Base-by-base conservation (phyloP, 2,113 vertebrate genomes). In the Thamnophis sirtalis region DNA sequence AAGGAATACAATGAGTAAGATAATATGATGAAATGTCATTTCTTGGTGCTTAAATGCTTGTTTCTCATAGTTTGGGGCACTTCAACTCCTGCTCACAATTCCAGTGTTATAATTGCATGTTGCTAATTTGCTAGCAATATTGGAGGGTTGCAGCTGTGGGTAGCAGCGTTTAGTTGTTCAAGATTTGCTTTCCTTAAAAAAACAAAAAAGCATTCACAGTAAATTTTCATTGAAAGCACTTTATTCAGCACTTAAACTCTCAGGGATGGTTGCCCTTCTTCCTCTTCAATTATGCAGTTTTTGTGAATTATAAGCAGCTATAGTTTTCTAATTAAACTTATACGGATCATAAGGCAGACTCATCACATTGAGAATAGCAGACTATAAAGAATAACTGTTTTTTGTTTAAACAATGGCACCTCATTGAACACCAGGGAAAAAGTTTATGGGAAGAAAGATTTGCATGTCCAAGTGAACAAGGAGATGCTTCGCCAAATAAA, bases 311-410 rank as follows among this genome's bases (percentile, higher is more conserved):
- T 92, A 96, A 95, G 93, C 93, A 96, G 93, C 94, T 96, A 93
- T 0, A 94, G 87, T 95, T 96, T 96, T 96, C 92, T 96, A 95
- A 97, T 96, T 96, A 96, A 97, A 96, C 95, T 95, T 96, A 91
- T 0, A 95, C 0, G 48, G 95, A 92, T 96, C 95, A 86, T 96
- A 96, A 95, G 95, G 91, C 33, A 68, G 68, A 90, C 94, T 90
- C 92, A 94, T 94, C 94, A 93, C 93, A 63, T 95, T 96, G 93
- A 95, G 91, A 95, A 90, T 89, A 89, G 92, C 92, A 95, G 93
- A 68, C 94, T 95, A 90, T 95, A 95, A 96, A 95, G 91, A 95
- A 94, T 84, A 95, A 96, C 86, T 95, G 91, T 87, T 95, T 80
- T 96, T 93, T 95, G 86, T 95, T 96, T 96, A 93, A 95, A 93